phyloP scores from a whole-genome alignment of 2,888 invertebrate species.

The Alloplasta piceator region DNA sequence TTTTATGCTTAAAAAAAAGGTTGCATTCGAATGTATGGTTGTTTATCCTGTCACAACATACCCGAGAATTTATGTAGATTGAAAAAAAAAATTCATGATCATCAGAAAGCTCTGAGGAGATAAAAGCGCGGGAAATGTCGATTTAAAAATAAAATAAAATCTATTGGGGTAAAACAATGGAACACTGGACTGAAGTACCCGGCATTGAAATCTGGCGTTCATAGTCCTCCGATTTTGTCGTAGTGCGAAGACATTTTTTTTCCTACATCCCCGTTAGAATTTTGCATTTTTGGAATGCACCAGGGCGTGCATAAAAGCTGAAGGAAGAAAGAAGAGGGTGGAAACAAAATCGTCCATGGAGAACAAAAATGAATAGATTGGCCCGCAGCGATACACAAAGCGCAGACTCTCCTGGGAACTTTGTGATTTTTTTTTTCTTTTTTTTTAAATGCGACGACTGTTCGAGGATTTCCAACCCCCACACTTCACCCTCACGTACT shows the following conservation, averaged over 20 bases:
- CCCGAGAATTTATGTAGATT: no score
- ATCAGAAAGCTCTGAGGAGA: conserved; percentile 16
- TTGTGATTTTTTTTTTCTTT: conserved; percentile 26
- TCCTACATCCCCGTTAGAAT: conserved; percentile 8
- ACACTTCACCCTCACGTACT: conserved; percentile 7
- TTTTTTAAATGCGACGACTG: background rate
- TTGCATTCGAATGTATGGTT: no score
- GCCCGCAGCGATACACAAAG: conserved; percentile 44
- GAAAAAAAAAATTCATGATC: background rate
- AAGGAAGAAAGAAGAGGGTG: conserved; percentile 34
- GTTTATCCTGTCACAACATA: no score
- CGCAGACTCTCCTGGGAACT: conserved; percentile 32
- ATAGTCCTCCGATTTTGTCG: conserved; percentile 37
- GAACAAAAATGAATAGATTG: conserved; percentile 54
- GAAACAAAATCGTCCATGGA: conserved; percentile 55
- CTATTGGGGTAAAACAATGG: background rate
- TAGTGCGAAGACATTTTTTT: conserved; percentile 4
- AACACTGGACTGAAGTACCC: background rate
- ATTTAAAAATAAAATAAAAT: conserved; percentile 29
- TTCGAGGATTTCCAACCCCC: background rate
- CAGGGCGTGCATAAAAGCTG: background rate
- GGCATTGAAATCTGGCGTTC: conserved; percentile 10
- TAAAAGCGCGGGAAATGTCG: conserved; percentile 30
- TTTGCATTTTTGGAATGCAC: conserved; percentile 37
- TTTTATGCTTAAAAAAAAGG: no score